Evolutionary conservation across 2,797 vertebrate species (phyloP), one percentile per base, ranked within the genome.

Genomic region (Iguana delicatissima): DNA sequence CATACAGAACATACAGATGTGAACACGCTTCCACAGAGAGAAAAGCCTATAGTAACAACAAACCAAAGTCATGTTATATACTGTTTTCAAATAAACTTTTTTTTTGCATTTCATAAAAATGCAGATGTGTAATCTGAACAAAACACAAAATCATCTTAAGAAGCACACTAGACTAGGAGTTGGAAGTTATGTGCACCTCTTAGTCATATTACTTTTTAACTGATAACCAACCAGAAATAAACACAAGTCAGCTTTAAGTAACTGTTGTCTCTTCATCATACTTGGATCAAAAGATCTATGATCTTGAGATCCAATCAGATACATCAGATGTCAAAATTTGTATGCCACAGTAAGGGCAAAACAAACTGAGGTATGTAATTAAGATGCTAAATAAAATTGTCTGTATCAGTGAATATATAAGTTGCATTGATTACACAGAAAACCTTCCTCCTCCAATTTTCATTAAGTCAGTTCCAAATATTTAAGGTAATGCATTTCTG

Each of bases 1-100:
- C 32, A 12, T 1, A 73, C 24, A 42, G 4, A 1, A 0, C 0
- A 24, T 20, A 35, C 3, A 90, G n/a, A 64, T 7, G 24, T 46
- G 42, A 24, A 35, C 3, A 64, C 6, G 6, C 1, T 74, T 52
- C 64, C 0, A 90, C 3, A 85, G 0, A 91, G 5, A 50, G 35
- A 82, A 79, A 92, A 88, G 9, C 50, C n/a, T 14, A 87, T 13
- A 42, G 50, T 3, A 67, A 32, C 1, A 89, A 59, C 24, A 42
- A 38, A 24, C 14, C n/a, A 42, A 12, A 52, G 57, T 3, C 20
- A 10, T 64, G 38, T 26, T 74, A 91, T 0, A 76, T 67, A n/a
- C 20, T 82, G 80, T 52, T 93, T 16, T 69, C 50, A 13, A 84
- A 14, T 57, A 82, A 38, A 35, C 1, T 24, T 24, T 35, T n/a